Conservation (phyloP, 2,797 vertebrate genomes). For the Melanotaenia parkinsoni region DNA sequence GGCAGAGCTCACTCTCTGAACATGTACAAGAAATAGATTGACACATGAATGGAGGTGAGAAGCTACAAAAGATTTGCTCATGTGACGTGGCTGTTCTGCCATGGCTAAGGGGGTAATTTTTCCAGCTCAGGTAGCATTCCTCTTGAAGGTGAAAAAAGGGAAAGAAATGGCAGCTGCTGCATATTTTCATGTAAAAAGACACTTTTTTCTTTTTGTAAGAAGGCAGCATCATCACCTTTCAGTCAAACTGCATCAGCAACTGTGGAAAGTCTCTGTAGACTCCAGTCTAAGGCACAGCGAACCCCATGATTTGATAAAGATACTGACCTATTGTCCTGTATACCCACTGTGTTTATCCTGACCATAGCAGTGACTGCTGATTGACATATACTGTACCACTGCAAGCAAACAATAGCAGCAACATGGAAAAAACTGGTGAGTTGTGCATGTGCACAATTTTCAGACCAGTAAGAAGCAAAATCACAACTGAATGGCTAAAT, state of each 20-base stretch:
- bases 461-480: slow-evolving; percentile 27
- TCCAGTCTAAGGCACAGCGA: slow-evolving; percentile 13
- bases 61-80: slow-evolving; percentile 20
- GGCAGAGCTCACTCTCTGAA: slow-evolving; percentile 48
- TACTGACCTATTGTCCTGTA: slow-evolving; percentile 18
- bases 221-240: slow-evolving; percentile 18
- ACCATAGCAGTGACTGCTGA: slow-evolving; percentile 29
- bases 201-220: slow-evolving; percentile 19
- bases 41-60: slow-evolving; percentile 39
- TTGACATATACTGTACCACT: slow-evolving; percentile 28
- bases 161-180: background rate
- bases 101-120: slow-evolving; percentile 18
- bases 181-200: slow-evolving; percentile 2
- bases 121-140: slow-evolving; percentile 8
- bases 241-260: slow-evolving; percentile 29
- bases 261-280: slow-evolving; percentile 19
- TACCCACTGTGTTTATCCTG: slow-evolving; percentile 34
- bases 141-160: slow-evolving; percentile 21
- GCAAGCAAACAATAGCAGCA: slow-evolving; percentile 40
- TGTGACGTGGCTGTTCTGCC: slow-evolving; percentile 9
- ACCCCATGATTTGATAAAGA: slow-evolving; percentile 45
- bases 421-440: slow-evolving; percentile 43
- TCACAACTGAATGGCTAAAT: slow-evolving; percentile 16
- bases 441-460: slow-evolving; percentile 48
- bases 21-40: slow-evolving; percentile 48